phyloP scores from a whole-genome alignment of 2,888 invertebrate species.

The Eubasilissa splendida region DNA sequence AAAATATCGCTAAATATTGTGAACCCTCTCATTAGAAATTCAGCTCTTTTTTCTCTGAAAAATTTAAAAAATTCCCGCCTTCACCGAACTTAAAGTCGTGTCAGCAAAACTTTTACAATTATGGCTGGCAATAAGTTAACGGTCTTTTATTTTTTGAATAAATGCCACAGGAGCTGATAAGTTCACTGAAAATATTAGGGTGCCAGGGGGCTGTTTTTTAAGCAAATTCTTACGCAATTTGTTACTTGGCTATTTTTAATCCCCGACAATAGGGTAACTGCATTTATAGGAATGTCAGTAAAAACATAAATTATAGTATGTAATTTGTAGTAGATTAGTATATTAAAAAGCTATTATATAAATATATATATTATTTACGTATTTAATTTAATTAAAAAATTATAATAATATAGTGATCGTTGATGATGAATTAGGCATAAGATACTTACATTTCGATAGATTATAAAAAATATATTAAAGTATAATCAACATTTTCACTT shows the following conservation, averaged over 20 bases:
- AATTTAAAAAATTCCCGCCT: not conserved
- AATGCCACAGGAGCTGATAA: not conserved
- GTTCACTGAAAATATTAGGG: constrained; percentile 4
- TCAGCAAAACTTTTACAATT: constrained; percentile 51
- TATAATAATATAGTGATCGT: no score
- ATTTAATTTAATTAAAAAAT: no score
- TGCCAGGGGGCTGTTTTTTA: no score
- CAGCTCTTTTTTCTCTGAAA: not conserved
- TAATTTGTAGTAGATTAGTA: no score
- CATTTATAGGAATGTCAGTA: not conserved
- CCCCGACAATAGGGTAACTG: not conserved
- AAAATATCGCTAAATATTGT: not conserved
- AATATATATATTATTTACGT: no score
- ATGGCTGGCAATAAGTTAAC: constrained; percentile 50
- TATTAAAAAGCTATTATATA: no score
- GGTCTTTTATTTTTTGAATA: constrained; percentile 35
- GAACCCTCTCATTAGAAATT: not conserved
- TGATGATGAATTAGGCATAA: no score
- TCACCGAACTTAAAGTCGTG: constrained; percentile 25
- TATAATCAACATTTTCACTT: no score
- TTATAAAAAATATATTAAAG: not conserved
- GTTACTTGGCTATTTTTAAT: no score
- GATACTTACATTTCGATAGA: not conserved
- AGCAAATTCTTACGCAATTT: no score
- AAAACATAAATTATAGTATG: no score